Conservation (phyloP, 2,888 invertebrate species). For the Morpho achilles region DNA sequence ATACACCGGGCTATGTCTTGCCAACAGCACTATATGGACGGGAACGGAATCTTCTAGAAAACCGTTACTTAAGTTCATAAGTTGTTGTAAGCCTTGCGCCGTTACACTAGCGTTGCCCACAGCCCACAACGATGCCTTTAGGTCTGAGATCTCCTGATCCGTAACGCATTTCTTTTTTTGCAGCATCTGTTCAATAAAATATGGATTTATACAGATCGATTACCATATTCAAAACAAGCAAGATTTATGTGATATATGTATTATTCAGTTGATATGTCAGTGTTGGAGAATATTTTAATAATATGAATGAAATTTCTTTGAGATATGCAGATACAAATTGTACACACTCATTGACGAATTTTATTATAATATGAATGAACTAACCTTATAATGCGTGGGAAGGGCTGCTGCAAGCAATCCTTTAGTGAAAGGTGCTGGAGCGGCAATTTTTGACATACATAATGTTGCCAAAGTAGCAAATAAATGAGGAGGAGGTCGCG, state of each 20-base stretch:
- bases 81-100: conserved; percentile 85
- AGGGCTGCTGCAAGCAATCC: conserved; percentile 47
- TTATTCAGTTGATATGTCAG: too few species aligned
- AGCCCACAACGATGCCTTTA: conserved; percentile 95
- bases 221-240: background rate
- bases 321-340: too few species aligned
- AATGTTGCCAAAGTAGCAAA: conserved; percentile 86
- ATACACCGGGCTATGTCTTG: conserved; percentile 89
- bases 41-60: conserved; percentile 60
- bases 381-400: conserved; percentile 38
- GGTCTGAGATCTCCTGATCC: conserved; percentile 84
- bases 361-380: too few species aligned
- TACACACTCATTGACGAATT: too few species aligned
- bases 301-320: too few species aligned
- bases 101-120: conserved; percentile 90
- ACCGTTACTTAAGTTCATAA: conserved; percentile 76
- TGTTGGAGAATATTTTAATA: too few species aligned
- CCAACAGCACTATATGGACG: conserved; percentile 81
- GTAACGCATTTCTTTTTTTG: conserved; percentile 79
- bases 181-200: conserved; percentile 41
- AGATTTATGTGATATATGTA: too few species aligned
- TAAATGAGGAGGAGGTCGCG: conserved; percentile 90
- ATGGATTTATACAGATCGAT: background rate
- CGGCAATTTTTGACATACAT: conserved; percentile 77
- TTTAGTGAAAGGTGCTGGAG: conserved; percentile 72